Conservation (phyloP, 2,888 invertebrate species). For the Brenthis daphne region DNA sequence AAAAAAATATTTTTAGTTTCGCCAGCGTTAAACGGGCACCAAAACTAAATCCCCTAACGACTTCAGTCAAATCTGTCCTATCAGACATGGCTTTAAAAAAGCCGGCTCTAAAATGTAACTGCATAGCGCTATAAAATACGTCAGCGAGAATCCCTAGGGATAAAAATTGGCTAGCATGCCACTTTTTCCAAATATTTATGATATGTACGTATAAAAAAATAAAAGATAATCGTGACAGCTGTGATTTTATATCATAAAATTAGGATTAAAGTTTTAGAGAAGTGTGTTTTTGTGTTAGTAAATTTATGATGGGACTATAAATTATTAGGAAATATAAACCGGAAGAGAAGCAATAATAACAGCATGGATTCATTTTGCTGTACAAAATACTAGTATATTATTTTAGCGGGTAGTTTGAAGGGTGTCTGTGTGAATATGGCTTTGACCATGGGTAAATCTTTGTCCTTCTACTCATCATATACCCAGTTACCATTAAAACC, state of each 20-base stretch:
- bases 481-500: too few relatives aligned
- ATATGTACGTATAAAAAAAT: conserved; percentile 35
- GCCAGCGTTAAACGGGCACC: conserved; percentile 32
- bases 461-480: too few relatives aligned
- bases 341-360: too few relatives aligned
- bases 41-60: conserved; percentile 41
- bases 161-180: conserved; percentile 38
- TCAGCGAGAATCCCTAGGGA: conserved; percentile 38
- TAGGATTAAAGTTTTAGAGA: background rate
- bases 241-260: conserved; percentile 3
- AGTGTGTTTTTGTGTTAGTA: background rate
- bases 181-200: conserved; percentile 41
- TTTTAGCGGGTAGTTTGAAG: too few relatives aligned
- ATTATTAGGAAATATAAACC: too few relatives aligned
- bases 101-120: conserved; percentile 43
- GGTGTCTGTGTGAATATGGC: too few relatives aligned
- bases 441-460: too few relatives aligned
- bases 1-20: conserved; percentile 22
- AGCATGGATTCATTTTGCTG: too few relatives aligned
- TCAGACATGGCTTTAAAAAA: conserved; percentile 43
- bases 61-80: conserved; percentile 42
- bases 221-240: conserved; percentile 25
- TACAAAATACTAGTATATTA: too few relatives aligned
- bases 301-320: too few relatives aligned
- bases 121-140: conserved; percentile 41